Base-by-base conservation (phyloP, 1,140 invertebrate species). In the Tachypleus tridentatus region DNA sequence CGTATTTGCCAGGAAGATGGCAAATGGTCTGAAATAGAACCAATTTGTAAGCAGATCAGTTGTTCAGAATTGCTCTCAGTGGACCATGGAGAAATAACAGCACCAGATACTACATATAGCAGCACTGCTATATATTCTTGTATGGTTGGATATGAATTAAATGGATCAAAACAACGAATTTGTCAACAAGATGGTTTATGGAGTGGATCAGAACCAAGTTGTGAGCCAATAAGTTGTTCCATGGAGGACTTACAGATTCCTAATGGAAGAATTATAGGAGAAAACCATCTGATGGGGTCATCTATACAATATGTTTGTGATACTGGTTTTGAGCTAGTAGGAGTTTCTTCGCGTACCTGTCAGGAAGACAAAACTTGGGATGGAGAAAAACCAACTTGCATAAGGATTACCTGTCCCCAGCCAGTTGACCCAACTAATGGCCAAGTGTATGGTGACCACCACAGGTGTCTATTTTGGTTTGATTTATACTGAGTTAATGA, bases 261-360 rank as follows among this genome's bases (percentile, higher is more conserved):
- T 5, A 72, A 77, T 69, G 77, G 76, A 5, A 58, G 69, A 8
- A 67, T 75, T 3, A 64, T 71, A 29, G 69, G 70, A 9, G 48
- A 61, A 6, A 69, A 48, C 69, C 70, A 60, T 69, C 52, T 48
- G 11, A 67, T 57, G 53, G 68, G 71, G 5, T 69, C 72, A 49
- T 69, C 65, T 11, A 64, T 76, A 7, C 65, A 63, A 5, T 80
- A 74, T 65, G 63, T 60, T n/a, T 80, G 78, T 69, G 68, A 74
- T 29, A 62, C 67, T 11, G 78, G 78, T 4, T 77, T 74, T 65
- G 66, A 68, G 50, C 58, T 78, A 7, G 64, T 71, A 47, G 76
- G 75, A 49, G 66, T 72, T 8, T 49, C 58, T 3, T 60, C 29
- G 6, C 63, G 71, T 53, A 70, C 64, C 0, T 79, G 77, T 58